Conservation (phyloP, 2,797 vertebrate species). For the Mycteria americana region DNA sequence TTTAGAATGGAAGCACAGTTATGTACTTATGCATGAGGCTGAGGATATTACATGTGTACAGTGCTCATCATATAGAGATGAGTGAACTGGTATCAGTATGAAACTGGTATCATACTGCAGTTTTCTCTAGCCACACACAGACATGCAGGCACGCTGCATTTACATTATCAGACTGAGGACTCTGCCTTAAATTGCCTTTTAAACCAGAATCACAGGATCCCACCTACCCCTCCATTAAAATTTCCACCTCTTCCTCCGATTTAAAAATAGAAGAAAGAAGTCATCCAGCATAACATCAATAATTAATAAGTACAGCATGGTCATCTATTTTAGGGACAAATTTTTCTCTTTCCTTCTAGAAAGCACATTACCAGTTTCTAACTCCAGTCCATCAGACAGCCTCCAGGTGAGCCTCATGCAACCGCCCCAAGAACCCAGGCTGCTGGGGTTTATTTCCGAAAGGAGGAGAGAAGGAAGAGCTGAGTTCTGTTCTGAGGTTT, state of each 20-base stretch:
- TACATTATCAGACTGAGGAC: background rate
- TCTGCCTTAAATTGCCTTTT: background rate
- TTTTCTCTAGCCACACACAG: background rate
- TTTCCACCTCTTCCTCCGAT: background rate
- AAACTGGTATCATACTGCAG: background rate
- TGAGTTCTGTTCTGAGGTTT: background rate
- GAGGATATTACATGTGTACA: background rate
- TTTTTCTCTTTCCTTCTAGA: slow-evolving; percentile 9
- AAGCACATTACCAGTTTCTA: background rate
- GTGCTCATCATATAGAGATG: background rate
- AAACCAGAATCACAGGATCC: background rate
- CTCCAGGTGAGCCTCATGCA: background rate
- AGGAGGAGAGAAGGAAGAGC: background rate
- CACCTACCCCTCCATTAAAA: background rate
- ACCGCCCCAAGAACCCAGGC: rapidly evolving
- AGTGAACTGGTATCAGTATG: background rate
- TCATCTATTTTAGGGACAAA: slow-evolving; percentile 1
- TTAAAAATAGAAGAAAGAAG: background rate
- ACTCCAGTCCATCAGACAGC: background rate
- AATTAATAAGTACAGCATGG: background rate
- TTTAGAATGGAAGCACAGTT: background rate
- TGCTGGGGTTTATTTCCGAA: background rate
- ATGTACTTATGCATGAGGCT: background rate
- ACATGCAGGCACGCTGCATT: background rate
- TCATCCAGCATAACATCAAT: background rate